Base-by-base conservation (phyloP, 2,113 vertebrate genomes). In the Boulengerochromis microlepis region DNA sequence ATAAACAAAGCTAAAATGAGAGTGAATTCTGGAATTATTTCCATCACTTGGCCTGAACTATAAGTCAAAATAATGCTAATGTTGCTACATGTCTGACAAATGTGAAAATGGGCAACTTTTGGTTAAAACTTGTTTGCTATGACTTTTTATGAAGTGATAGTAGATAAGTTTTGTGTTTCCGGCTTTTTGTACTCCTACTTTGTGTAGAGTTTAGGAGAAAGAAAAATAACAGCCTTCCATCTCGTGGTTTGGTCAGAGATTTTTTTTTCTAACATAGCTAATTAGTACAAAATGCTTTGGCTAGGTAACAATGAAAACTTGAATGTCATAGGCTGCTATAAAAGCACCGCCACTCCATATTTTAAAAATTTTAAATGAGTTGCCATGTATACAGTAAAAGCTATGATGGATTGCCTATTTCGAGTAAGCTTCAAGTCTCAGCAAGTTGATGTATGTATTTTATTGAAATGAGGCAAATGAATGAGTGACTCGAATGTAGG, bases 391-490 rank as follows among this genome's bases (percentile, higher is more conserved):
- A 81, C 26, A 38, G 6, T 35, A 50, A 24, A 76, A 56, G 26
- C 74, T 42, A n/a, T 86, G 87, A 93, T 85, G 29, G 89, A 90
- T 82, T 50, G 64, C 47, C 42, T n/a, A 56, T 81, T 86, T 83
- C 12, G 40, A 57, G 54, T 29, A 78, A 84, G 45, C 56, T 53
- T 86, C 53, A 86, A 59, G 42, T 84, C 24, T 50, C 81, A 66
- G 42, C 61, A 38, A 56, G 47, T 13, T 88, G 74, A 90, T 87
- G 85, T 81, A 85, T 81, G 80, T 13, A 47, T 57, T 3, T 22
- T 45, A 78, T 42, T 35, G 66, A 82, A 91, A 42, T 87, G 35
- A 86, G 26, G 24, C 35, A 45, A 76, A 64, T 24, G 47, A 81
- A 29, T 9, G 45, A 64, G 64, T 80, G 78, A 86, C 2, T 76